Percentiles rank a stretch among this genome's conserved stretches.
These are phyloP conservation scores for Coreoperca whiteheadi DNA, from an alignment of 2,113 vertebrate species.

Conservation along the genomic window DNA sequence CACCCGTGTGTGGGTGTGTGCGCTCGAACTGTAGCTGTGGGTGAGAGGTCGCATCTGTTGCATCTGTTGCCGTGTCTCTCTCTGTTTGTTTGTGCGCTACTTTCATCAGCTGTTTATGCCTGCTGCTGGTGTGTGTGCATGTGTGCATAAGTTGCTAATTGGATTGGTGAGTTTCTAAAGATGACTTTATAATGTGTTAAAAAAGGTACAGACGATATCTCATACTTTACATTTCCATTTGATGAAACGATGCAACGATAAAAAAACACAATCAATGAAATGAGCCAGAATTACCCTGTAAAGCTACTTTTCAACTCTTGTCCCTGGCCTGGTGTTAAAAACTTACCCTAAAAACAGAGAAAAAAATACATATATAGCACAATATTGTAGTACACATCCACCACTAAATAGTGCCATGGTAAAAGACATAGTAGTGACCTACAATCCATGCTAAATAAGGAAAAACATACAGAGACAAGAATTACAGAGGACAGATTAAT, in stretches of 20 bases:
- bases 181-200: not conserved
- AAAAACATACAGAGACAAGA: not conserved
- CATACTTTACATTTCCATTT: not conserved
- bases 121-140: not conserved
- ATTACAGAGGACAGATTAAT: not conserved
- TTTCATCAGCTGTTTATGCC: conserved; percentile 40
- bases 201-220: not conserved
- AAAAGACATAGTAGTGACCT: not conserved
- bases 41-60: conserved; percentile 58
- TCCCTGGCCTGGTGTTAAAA: not conserved
- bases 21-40: conserved; percentile 57
- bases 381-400: not conserved
- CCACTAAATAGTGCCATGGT: not conserved
- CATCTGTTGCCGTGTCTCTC: conserved; percentile 52
- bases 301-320: not conserved
- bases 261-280: not conserved
- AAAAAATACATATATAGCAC: not conserved
- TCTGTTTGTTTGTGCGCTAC: conserved; percentile 45
- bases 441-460: not conserved
- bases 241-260: not conserved
- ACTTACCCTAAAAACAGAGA: not conserved
- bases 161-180: not conserved
- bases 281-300: not conserved
- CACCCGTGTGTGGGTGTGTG: conserved; percentile 54
- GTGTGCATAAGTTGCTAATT: not conserved